Evolutionary conservation across 2,113 vertebrate genomes (phyloP).

Genomic region (Tautogolabrus adspersus): DNA sequence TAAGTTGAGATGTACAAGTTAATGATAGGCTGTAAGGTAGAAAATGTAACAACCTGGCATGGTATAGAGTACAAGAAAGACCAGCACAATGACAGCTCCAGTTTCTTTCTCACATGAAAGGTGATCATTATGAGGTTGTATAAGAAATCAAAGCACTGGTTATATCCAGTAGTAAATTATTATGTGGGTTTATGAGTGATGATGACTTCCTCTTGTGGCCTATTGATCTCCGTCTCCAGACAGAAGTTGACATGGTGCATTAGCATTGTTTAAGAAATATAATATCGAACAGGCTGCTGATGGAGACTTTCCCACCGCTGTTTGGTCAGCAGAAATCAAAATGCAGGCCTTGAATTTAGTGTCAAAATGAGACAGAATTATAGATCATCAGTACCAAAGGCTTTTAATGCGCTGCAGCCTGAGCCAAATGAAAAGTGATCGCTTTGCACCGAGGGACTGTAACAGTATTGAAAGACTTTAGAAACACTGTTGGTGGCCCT

Average conservation of each 20-base stretch:
- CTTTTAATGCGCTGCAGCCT: conserved; percentile 48
- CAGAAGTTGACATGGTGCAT: conserved; percentile 25
- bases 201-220: conserved; percentile 15
- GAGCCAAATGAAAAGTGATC: conserved; percentile 72
- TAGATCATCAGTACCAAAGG: conserved; percentile 70
- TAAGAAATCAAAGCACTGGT: conserved; percentile 21
- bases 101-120: conserved; percentile 6
- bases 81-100: not conserved
- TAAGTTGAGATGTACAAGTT: not conserved
- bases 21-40: not conserved
- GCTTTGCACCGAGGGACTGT: conserved; percentile 33
- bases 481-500: conserved; percentile 52
- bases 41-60: not conserved
- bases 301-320: conserved; percentile 50
- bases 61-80: not conserved
- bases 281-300: conserved; percentile 58
- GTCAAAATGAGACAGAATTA: conserved; percentile 78
- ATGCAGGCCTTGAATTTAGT: conserved; percentile 54
- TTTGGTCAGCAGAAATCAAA: conserved; percentile 69
- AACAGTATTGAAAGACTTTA: conserved; percentile 45
- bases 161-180: conserved; percentile 6
- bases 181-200: conserved; percentile 36
- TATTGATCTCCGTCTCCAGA: conserved; percentile 30
- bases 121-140: conserved; percentile 1
- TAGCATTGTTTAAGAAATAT: conserved; percentile 58